A percentile compares a stretch with the other conserved stretches of the same genome.
Conservation (phyloP, 1,140 invertebrate species). For the Pseudomyrmex pallidus region DNA sequence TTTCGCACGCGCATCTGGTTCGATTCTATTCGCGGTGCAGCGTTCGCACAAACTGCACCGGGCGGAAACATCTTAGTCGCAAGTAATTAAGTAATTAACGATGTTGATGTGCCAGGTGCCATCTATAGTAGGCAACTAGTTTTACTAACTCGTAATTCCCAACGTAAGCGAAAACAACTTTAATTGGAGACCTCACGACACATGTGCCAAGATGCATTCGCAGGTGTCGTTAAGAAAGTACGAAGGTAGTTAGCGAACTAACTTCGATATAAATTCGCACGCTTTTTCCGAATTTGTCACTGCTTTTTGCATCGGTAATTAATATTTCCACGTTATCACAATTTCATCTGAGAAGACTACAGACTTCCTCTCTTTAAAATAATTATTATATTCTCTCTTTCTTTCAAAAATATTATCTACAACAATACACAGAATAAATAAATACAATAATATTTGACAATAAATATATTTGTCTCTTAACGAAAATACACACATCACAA, state of each 20-base stretch:
- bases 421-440: no score
- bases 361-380: no score
- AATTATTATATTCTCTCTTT: no score
- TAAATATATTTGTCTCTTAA: no score
- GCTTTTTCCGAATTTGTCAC: slow-evolving; percentile 2
- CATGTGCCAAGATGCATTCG: slow-evolving; percentile 56
- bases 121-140: slow-evolving; percentile 61
- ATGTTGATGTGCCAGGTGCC: slow-evolving; percentile 59
- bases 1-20: slow-evolving; percentile 1
- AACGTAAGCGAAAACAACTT: slow-evolving; percentile 67
- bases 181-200: slow-evolving; percentile 69
- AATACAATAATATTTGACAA: no score
- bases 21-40: slow-evolving; percentile 6
- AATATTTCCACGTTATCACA: background rate
- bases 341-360: no score
- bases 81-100: slow-evolving; percentile 76
- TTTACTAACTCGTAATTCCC: slow-evolving; percentile 64
- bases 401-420: no score
- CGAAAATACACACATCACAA: no score
- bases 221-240: slow-evolving; percentile 68
- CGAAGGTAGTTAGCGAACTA: slow-evolving; percentile 41
- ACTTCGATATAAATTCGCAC: background rate
- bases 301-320: background rate
- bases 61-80: slow-evolving; percentile 41
- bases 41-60: slow-evolving; percentile 52